These are phyloP conservation scores for Aegithalos caudatus DNA, from an alignment of 2,113 vertebrate genomes.

Conservation along the genomic window DNA sequence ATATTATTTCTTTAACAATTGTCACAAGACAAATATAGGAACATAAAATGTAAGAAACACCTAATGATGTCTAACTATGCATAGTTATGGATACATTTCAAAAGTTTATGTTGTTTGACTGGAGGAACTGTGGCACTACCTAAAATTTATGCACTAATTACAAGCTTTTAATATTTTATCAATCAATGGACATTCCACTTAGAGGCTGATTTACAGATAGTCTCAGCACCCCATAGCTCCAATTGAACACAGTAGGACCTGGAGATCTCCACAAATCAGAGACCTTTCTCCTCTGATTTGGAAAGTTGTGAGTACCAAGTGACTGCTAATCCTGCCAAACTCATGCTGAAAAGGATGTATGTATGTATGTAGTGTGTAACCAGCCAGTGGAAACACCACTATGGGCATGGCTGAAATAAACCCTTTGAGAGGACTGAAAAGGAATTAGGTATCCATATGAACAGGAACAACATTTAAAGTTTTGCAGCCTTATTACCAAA, in stretches of 20 bases:
- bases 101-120: background rate
- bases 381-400: background rate
- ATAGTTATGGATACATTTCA: background rate
- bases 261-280: background rate
- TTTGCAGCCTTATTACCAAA: background rate
- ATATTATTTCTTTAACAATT: conserved; percentile 17
- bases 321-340: background rate
- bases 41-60: background rate
- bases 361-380: background rate
- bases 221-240: background rate
- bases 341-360: background rate
- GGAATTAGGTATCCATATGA: background rate
- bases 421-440: background rate
- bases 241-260: background rate
- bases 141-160: conserved; percentile 17
- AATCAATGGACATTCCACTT: background rate
- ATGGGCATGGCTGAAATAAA: background rate
- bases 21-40: background rate
- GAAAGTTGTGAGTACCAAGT: background rate
- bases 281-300: background rate
- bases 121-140: background rate
- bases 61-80: background rate
- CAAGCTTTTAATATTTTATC: conserved; percentile 38
- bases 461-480: background rate
- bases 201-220: background rate